Percentiles rank a stretch among this genome's conserved stretches.
phyloP scores from a whole-genome alignment of 2,797 vertebrate genomes.

The Acanthopagrus latus region DNA sequence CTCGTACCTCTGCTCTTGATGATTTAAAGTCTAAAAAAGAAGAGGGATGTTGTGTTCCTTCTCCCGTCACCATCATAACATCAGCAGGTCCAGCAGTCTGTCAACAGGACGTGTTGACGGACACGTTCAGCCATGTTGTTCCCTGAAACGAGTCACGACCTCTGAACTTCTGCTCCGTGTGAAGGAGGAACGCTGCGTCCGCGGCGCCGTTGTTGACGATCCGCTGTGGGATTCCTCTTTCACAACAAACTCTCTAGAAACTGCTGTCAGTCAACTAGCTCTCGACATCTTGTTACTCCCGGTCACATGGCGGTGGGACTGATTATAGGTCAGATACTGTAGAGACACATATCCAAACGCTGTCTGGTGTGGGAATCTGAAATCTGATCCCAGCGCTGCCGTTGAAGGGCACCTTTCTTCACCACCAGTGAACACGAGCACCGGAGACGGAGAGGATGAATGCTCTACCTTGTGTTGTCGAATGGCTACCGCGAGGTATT shows the following conservation, averaged over 20 bases:
- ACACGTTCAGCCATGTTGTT: neutral
- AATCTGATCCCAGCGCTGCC: slow-evolving; percentile 53
- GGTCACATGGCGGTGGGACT: neutral
- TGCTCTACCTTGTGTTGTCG: slow-evolving; percentile 18
- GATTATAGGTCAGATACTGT: slow-evolving; percentile 41
- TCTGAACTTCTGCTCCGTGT: slow-evolving; percentile 6
- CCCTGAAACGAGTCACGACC: slow-evolving; percentile 10
- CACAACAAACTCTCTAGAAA: slow-evolving; percentile 53
- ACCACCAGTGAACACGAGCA: slow-evolving; percentile 1
- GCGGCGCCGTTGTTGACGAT: neutral
- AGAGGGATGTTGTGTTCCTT: neutral
- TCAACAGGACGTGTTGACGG: slow-evolving; percentile 8
- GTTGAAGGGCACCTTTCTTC: slow-evolving; percentile 58
- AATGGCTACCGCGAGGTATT: slow-evolving; percentile 46
- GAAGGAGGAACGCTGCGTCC: neutral
- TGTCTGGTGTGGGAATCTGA: slow-evolving; percentile 42
- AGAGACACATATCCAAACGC: neutral
- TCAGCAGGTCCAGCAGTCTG: neutral
- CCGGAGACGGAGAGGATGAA: neutral
- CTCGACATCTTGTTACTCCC: neutral
- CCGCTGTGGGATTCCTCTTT: slow-evolving; percentile 35
- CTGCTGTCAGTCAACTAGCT: neutral
- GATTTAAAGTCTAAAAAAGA: neutral
- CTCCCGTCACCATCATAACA: neutral
- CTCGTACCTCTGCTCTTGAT: neutral